Evolutionary conservation across 2,888 invertebrate genomes (phyloP).

Genomic region (Lasioglossum marginatum): DNA sequence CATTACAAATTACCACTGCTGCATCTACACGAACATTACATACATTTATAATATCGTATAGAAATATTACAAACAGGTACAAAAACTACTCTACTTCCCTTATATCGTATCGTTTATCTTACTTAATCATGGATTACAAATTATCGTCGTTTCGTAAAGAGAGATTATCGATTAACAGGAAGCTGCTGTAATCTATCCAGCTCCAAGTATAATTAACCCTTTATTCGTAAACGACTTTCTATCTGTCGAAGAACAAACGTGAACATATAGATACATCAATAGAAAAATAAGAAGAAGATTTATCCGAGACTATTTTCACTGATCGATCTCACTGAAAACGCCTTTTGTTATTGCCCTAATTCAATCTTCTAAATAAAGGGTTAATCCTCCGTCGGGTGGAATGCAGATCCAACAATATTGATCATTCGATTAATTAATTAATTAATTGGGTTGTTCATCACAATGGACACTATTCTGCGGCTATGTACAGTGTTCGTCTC

Average conservation of each 20-base stretch:
- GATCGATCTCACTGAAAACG: not conserved
- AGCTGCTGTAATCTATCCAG: conserved; percentile 15
- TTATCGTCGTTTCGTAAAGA: conserved; percentile 24
- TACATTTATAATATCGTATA: conserved; percentile 75
- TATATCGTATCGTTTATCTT: conserved; percentile 44
- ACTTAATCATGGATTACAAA: conserved; percentile 41
- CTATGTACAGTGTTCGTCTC: conserved; percentile 47
- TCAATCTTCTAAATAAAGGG: conserved; percentile 15
- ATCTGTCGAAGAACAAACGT: not conserved
- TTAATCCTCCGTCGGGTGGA: conserved; percentile 34
- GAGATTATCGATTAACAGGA: conserved; percentile 19
- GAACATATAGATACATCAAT: not conserved
- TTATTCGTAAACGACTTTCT: conserved; percentile 17
- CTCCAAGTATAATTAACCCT: conserved; percentile 28
- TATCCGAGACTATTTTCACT: not conserved
- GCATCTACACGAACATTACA: conserved; percentile 63
- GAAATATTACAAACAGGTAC: conserved; percentile 83
- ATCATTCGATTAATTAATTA: conserved; percentile 31
- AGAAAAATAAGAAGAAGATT: conserved; percentile 29
- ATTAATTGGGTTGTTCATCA: conserved; percentile 26
- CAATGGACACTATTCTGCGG: conserved; percentile 31
- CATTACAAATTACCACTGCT: conserved; percentile 64
- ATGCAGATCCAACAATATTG: conserved; percentile 37
- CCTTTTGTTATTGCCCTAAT: not conserved
- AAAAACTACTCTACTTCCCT: conserved; percentile 80